phyloP scores from a whole-genome alignment of 2,797 vertebrate species.

The Telmatherina bonti region DNA sequence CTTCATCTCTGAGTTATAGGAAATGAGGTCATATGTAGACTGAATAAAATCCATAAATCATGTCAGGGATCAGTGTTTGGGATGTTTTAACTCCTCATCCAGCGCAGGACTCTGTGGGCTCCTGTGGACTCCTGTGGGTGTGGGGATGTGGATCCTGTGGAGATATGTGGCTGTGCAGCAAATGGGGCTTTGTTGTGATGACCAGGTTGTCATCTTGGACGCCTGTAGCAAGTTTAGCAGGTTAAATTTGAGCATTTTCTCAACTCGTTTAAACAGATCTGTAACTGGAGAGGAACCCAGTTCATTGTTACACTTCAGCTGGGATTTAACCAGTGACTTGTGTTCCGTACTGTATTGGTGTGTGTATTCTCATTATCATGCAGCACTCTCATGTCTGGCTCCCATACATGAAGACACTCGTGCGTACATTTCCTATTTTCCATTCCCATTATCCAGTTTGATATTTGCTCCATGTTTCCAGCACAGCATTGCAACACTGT shows the following conservation, averaged over 20 bases:
- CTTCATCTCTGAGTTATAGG: not conserved
- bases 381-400: not conserved
- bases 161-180: too few species aligned
- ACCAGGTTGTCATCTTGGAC: not conserved
- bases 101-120: not conserved
- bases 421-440: conserved; percentile 17
- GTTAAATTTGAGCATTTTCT: too few species aligned
- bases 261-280: not conserved
- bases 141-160: not conserved
- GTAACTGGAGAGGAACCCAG: not conserved
- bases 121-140: too few species aligned
- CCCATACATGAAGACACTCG: not conserved
- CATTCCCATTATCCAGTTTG: conserved; percentile 7
- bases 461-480: not conserved
- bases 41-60: not conserved
- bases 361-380: not conserved
- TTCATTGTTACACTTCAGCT: not conserved
- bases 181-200: not conserved
- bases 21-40: not conserved
- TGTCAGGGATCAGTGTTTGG: not conserved
- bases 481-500: not conserved
- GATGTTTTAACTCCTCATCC: not conserved
- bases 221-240: too few species aligned
- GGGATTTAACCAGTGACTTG: not conserved
- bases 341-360: not conserved